phyloP scores from a whole-genome alignment of 2,113 vertebrate genomes.

The Callaeas wilsoni region DNA sequence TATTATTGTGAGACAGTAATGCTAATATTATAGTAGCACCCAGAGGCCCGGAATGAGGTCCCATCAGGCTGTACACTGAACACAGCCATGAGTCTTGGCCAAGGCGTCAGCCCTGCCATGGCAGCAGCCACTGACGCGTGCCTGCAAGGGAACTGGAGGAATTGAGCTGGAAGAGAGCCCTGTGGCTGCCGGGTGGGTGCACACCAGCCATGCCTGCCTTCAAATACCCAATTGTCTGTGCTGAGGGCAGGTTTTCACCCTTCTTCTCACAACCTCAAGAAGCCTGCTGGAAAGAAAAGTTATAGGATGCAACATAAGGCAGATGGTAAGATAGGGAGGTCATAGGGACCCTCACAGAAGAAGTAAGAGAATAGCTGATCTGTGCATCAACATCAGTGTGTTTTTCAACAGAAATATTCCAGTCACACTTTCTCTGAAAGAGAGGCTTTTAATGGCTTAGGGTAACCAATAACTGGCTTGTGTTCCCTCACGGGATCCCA shows the following conservation, averaged over 20 bases:
- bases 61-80: neutral
- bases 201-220: neutral
- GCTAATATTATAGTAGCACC: neutral
- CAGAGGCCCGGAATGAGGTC: neutral
- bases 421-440: neutral
- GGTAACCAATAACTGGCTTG: neutral
- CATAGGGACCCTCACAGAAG: fast-evolving
- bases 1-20: neutral
- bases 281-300: neutral
- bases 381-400: neutral
- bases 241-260: neutral
- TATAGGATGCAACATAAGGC: neutral
- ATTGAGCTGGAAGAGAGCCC: neutral
- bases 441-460: neutral
- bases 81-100: neutral
- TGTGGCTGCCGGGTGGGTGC: fast-evolving
- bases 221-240: neutral
- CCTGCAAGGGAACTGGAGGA: neutral
- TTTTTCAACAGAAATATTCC: neutral
- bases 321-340: neutral
- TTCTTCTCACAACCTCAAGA: neutral
- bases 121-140: neutral
- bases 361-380: neutral
- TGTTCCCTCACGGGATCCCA: neutral
- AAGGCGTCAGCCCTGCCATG: fast-evolving